A percentile compares a stretch with the other conserved stretches of the same genome.
Conservation (phyloP, 2,888 invertebrate genomes). For the Campoletis raptor region DNA sequence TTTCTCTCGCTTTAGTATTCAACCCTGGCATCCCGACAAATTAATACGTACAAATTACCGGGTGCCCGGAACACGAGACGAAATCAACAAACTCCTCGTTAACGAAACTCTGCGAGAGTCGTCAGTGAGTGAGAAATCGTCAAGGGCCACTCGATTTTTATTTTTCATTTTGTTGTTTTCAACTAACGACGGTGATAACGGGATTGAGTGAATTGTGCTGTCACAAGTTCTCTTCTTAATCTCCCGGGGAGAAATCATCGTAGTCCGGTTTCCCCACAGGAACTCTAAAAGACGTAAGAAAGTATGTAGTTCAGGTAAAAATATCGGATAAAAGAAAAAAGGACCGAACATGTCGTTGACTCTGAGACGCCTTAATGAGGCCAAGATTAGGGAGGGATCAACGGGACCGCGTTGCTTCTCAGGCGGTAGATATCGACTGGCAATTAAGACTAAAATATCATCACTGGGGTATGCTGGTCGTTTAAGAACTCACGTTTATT, state of each 20-base stretch:
- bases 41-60: slow-evolving; percentile 70
- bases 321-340: slow-evolving; percentile 29
- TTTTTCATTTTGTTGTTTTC: slow-evolving; percentile 15
- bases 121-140: slow-evolving; percentile 54
- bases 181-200: slow-evolving; percentile 33
- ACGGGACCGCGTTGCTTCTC: slow-evolving; percentile 57
- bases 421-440: slow-evolving; percentile 79
- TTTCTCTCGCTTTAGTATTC: slow-evolving; percentile 53
- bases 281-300: slow-evolving; percentile 10
- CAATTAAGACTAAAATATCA: slow-evolving; percentile 84
- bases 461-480: slow-evolving; percentile 74
- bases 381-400: slow-evolving; percentile 80
- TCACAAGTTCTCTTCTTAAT: slow-evolving; percentile 8
- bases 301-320: slow-evolving; percentile 21
- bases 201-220: slow-evolving; percentile 35
- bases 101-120: slow-evolving; percentile 55
- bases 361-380: slow-evolving; percentile 80
- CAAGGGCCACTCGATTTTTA: slow-evolving; percentile 40
- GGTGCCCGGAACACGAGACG: slow-evolving; percentile 54
- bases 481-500: slow-evolving; percentile 66
- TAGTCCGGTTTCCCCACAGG: slow-evolving; percentile 15
- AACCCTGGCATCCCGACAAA: slow-evolving; percentile 61
- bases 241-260: neutral
- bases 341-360: slow-evolving; percentile 74
- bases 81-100: slow-evolving; percentile 68